Conservation (phyloP, 2,113 vertebrate genomes). For the Edolisoma coerulescens region DNA sequence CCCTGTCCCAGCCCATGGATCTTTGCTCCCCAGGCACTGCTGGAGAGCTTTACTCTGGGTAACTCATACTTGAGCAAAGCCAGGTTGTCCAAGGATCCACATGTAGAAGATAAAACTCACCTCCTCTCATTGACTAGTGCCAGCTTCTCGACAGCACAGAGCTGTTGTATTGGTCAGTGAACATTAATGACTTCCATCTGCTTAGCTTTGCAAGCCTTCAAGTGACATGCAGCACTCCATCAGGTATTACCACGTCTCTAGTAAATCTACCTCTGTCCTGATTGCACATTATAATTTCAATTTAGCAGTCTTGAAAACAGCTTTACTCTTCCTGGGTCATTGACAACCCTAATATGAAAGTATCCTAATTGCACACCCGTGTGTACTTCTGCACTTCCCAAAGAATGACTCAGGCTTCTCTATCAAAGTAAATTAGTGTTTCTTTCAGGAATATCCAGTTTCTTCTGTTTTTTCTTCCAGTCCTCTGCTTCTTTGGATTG, state of each 20-base stretch:
- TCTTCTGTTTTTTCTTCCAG: not conserved
- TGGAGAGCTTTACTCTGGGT: not conserved
- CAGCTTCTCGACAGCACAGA: not conserved
- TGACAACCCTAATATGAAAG: not conserved
- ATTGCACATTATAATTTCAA: not conserved
- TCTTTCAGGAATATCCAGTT: not conserved
- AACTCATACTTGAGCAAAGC: not conserved
- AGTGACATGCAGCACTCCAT: not conserved
- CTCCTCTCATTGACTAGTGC: not conserved
- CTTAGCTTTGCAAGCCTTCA: not conserved
- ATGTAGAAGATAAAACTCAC: not conserved
- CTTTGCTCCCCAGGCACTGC: not conserved
- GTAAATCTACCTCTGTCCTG: not conserved
- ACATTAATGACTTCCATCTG: not conserved
- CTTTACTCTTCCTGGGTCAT: not conserved
- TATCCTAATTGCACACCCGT: not conserved
- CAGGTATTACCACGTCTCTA: not conserved
- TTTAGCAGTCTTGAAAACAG: not conserved
- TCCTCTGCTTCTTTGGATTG: not conserved
- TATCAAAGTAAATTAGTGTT: not conserved
- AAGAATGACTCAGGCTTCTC: not conserved
- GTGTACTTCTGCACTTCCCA: not conserved
- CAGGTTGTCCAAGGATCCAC: not conserved
- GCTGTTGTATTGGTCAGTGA: not conserved
- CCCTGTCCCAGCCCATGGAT: rapidly evolving